Evolutionary conservation across 2,888 invertebrate genomes (phyloP), one percentile per base, ranked within the genome.

Genomic region (Drosophila borborema): DNA sequence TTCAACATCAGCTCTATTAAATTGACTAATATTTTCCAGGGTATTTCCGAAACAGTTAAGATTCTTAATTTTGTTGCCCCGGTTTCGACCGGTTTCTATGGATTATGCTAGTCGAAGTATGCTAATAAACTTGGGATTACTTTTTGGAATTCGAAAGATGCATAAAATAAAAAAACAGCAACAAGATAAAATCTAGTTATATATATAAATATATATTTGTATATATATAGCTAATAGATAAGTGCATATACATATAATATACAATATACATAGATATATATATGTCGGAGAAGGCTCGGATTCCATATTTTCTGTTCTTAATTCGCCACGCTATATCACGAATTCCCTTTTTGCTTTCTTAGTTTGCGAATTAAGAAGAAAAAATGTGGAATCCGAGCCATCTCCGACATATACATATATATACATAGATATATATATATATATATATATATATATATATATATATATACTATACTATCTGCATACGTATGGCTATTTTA

Each of bases 101-200:
- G 46, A 48, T 48, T 59, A 14, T 40, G 18, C 18, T 14, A 18
- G 4, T 28, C n/a, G 16, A 49, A 6, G 28, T 59, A 46, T 58
- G 45, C 12, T 34, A 58, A 58, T 20, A 36, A 46, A 20, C 43
- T 34, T 18, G 31, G 14, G 34, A 41, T 43, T 59, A 45, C 12
- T n/a, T 40, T 48, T 18, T 28, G 40, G 59, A 48, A 60, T 60
- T 60, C 40, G 12, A 48, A 18, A 60, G 48, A 60, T 48, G 38
- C 59, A 40, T 28, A 38, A 59, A 59, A 18, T 6, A 38, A 20
- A 20, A 20, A 12, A 46, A 7, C 3, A 40, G 12, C 28, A 31
- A 41, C n/a, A 16, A 2, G 20, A 16, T 4, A 34, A 18, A 31
- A 36, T 45, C 45, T 56, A 14, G 31, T 20, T 16, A 43, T 4